Evolutionary conservation across 2,888 invertebrate genomes (phyloP).

Genomic region (Ceraclea dissimilis): DNA sequence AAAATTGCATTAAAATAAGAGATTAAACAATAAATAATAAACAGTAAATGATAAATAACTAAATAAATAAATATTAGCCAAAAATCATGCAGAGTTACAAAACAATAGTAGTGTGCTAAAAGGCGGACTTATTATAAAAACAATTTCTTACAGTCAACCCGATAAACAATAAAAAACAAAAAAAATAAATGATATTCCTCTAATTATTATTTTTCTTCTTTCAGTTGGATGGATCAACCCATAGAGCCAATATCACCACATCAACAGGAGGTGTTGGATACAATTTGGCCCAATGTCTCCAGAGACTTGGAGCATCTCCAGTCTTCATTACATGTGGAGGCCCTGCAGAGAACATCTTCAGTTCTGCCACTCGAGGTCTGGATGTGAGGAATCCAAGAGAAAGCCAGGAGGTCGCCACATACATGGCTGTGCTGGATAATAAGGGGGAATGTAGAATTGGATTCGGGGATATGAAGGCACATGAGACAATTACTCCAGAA

Average conservation of each 20-base stretch:
- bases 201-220: neutral
- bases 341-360: neutral
- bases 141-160: too few relatives aligned
- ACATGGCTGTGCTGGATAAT: constrained; percentile 65
- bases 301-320: constrained; percentile 58
- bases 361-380: neutral
- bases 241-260: constrained; percentile 55
- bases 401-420: constrained; percentile 52
- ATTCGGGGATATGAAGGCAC: constrained; percentile 79
- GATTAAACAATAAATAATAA: too few relatives aligned
- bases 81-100: too few relatives aligned
- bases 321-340: constrained; percentile 56
- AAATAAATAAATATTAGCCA: too few relatives aligned
- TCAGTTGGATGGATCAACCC: constrained; percentile 74
- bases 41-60: too few relatives aligned
- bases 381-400: constrained; percentile 47
- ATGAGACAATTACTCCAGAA: constrained; percentile 58
- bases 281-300: constrained; percentile 83
- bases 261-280: constrained; percentile 86
- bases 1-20: too few relatives aligned
- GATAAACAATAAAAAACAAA: too few relatives aligned
- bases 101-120: too few relatives aligned
- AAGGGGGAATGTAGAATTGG: constrained; percentile 72
- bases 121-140: too few relatives aligned
- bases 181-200: too few relatives aligned